Conservation (phyloP, 1,140 invertebrate genomes). For the Leptopilina clavipes region DNA sequence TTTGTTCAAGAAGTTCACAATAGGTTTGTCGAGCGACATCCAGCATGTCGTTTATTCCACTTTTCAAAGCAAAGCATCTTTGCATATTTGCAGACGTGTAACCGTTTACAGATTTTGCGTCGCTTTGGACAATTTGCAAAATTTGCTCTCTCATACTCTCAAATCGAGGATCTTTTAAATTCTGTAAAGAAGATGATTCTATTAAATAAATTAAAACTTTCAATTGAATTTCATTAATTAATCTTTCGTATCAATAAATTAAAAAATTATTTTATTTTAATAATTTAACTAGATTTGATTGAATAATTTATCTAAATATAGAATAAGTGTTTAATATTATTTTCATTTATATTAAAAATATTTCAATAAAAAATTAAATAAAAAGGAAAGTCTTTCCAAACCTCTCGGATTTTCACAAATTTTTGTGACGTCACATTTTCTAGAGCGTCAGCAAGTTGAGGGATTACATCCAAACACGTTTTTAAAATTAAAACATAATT, state of each 20-base stretch:
- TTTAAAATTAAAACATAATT: constrained; percentile 88
- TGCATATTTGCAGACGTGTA: constrained; percentile 81
- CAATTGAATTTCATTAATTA: no score
- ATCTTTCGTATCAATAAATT: no score
- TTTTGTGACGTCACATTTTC: constrained; percentile 76
- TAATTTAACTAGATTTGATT: no score
- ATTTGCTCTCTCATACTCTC: constrained; percentile 80
- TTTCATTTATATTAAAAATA: neutral
- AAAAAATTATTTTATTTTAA: no score
- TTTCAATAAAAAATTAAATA: constrained; percentile 38
- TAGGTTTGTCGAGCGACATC: constrained; percentile 87
- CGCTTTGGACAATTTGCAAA: constrained; percentile 82
- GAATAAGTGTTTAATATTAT: neutral
- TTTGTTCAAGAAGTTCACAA: constrained; percentile 85
- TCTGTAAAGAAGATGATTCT: constrained; percentile 61
- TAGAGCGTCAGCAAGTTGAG: constrained; percentile 79
- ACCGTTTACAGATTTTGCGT: constrained; percentile 82
- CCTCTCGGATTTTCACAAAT: constrained; percentile 79
- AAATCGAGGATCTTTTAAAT: constrained; percentile 73
- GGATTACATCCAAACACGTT: constrained; percentile 83
- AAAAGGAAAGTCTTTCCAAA: constrained; percentile 58
- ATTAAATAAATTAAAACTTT: no score
- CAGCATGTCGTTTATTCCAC: constrained; percentile 82
- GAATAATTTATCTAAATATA: no score
- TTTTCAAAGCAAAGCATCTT: constrained; percentile 89